These are phyloP conservation scores for Bothrops jararaca DNA, from an alignment of 2,113 vertebrate genomes.

Conservation along the genomic window DNA sequence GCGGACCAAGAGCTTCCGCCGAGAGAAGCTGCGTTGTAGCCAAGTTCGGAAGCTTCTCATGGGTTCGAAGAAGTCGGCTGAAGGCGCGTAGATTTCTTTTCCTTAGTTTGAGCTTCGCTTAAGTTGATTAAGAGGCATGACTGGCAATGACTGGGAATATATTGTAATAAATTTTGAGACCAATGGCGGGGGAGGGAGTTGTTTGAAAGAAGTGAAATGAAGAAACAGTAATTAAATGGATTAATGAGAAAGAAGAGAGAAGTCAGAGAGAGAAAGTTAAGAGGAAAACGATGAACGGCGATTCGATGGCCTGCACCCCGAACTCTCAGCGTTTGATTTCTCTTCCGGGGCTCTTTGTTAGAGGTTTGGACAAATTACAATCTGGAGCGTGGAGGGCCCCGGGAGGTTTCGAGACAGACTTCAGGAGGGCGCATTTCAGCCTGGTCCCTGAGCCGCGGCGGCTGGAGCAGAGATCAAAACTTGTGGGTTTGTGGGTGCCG, in stretches of 20 bases:
- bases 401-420: not conserved
- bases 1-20: not conserved
- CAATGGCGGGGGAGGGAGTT: not conserved
- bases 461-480: not conserved
- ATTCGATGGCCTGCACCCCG: not conserved
- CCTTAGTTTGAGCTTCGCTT: not conserved
- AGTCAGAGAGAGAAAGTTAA: not conserved
- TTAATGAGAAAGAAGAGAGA: not conserved
- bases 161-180: not conserved
- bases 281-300: not conserved
- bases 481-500: not conserved
- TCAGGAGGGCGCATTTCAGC: not conserved
- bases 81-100: not conserved
- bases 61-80: not conserved
- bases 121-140: not conserved
- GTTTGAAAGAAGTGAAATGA: not conserved
- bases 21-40: not conserved
- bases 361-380: not conserved
- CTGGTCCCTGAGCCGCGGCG: not conserved
- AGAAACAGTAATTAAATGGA: not conserved
- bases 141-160: not conserved
- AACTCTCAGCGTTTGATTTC: not conserved
- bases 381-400: not conserved
- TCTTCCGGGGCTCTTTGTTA: not conserved
- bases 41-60: not conserved